Base-by-base conservation (phyloP, 2,888 invertebrate genomes). In the Oscheius sp. region DNA sequence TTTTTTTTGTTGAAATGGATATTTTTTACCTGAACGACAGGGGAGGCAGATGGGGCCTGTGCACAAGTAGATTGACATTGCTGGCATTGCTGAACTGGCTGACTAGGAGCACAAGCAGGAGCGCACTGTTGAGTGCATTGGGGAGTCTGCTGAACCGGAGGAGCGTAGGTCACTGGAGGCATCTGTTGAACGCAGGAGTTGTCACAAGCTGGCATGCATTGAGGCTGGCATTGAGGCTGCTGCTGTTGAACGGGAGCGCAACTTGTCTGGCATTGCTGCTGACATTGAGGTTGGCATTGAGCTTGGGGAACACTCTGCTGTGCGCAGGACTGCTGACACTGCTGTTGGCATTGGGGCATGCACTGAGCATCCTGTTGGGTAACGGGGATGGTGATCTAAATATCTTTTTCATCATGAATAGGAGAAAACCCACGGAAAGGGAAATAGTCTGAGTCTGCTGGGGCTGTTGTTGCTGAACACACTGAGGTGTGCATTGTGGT, bases 141-240 rank as follows among this genome's bases (percentile, higher is more conserved):
- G 14, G n/a, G 54, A 56, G 69, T 69, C 62, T 69, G 64, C 50
- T 69, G 70, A 12, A 32, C 36, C 8, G 22, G 17, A 17, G 50
- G 62, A 28, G 47, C 47, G 20, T 61, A 61, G 30, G 47, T 61
- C 56, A 56, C 56, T n/a, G 68, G 67, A 9, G 51, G 20, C 28
- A 64, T 54, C 54, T 65, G 71, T 28, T 67, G 33, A 41, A 51
- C 54, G 57, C 74, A 74, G 20, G 59, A 51, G 65, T 51, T 61
- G 54, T 69, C 67, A 38, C 71, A 74, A 54, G 67, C 70, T 57
- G 74, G 74, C 61, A 71, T 68, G 47, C 73, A 74, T 4, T 69
- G 67, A 38, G 71, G 70, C 33, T 65, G 65, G 57, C 69, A 69
- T 22, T 56, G 57, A 26, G 50, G 56, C 41, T 56, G 67, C 56